These are phyloP conservation scores for Chloroceryle amazona DNA, from an alignment of 2,797 vertebrate genomes.

Conservation along the genomic window DNA sequence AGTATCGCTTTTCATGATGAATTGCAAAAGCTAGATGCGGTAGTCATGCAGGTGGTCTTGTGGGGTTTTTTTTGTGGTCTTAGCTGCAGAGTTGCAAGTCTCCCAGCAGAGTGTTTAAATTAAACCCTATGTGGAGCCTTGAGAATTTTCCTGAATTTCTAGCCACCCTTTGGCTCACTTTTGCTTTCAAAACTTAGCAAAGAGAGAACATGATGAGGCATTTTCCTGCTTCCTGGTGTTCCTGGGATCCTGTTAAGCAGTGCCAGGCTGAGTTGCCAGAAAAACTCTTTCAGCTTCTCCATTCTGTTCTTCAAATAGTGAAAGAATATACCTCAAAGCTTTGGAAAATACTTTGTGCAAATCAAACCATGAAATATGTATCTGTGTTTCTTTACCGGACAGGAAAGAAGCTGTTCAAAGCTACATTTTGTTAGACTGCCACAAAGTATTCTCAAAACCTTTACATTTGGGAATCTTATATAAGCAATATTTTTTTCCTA, in stretches of 20 bases:
- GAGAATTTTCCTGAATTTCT: not conserved
- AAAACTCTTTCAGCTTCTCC: conserved; percentile 51
- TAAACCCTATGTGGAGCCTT: not conserved
- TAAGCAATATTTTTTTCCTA: not conserved
- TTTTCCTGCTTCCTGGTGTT: not conserved
- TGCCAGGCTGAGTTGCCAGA: conserved; percentile 32
- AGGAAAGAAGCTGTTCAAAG: not conserved
- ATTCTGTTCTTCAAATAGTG: conserved; percentile 67
- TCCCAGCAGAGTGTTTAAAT: conserved; percentile 3
- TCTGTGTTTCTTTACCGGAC: conserved; percentile 24
- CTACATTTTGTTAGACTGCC: not conserved
- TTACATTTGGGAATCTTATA: not conserved
- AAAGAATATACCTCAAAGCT: conserved; percentile 59
- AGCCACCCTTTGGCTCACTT: not conserved
- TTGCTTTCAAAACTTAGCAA: conserved; percentile 26
- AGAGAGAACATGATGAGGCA: not conserved
- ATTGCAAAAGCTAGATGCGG: conserved; percentile 6
- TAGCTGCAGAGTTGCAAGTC: not conserved
- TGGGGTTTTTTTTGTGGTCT: not conserved
- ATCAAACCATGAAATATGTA: conserved; percentile 37
- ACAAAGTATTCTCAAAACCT: not conserved
- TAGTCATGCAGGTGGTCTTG: not conserved
- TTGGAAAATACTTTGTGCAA: conserved; percentile 56
- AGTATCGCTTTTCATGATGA: conserved; percentile 12
- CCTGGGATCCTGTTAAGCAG: conserved; percentile 34